Base-by-base conservation (phyloP, 2,888 invertebrate species). In the Drosophila nigricruria region DNA sequence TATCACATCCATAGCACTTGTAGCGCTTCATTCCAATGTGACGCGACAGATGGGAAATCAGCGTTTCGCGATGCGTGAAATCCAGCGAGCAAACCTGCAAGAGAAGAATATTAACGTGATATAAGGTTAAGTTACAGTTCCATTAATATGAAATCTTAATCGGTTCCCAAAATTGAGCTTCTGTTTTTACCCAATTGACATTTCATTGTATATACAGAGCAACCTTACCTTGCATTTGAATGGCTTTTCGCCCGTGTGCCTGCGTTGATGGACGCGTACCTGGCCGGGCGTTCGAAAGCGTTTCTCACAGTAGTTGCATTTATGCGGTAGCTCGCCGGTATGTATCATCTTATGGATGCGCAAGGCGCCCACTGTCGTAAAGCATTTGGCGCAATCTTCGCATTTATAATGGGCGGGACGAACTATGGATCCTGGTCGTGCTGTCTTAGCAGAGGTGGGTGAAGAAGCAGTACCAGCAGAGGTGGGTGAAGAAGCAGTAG, bases 11-110 rank as follows among this genome's bases (percentile, higher is more conserved):
- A 58, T 92, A 92, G 65, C 92, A 92, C 69, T 92, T 92, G 65
- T 92, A 92, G 16, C 92, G 91, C 61, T 92, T 92, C 92, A 92
- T 92, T 57, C 92, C 92, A 66, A 92, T 92, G 71, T 92, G 92
- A 9, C 92, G 92, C 0, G 92, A 92, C 8, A 92, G 75, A 73
- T 92, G 92, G 0, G 92, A 91, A 36, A 92, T 92, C 8, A 92
- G 84, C 3, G 92, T 92, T 67, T 92, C 92, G 12, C 92, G 91
- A 76, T 92, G 92, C 0, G 92, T 91, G 27, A 92, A 92, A 23
- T 89, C 79, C 60, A 91, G 84, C 0, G 83, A 71, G 30, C 92
- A 92, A 18, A 92, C 85, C 92, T 92, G 56, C 3, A 32, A 32
- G 20, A 10, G 9, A 10, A 34, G 2, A 40, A 18, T 1, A 25